phyloP scores from a whole-genome alignment of 2,888 invertebrate genomes.

The Nemapogon koenigi region DNA sequence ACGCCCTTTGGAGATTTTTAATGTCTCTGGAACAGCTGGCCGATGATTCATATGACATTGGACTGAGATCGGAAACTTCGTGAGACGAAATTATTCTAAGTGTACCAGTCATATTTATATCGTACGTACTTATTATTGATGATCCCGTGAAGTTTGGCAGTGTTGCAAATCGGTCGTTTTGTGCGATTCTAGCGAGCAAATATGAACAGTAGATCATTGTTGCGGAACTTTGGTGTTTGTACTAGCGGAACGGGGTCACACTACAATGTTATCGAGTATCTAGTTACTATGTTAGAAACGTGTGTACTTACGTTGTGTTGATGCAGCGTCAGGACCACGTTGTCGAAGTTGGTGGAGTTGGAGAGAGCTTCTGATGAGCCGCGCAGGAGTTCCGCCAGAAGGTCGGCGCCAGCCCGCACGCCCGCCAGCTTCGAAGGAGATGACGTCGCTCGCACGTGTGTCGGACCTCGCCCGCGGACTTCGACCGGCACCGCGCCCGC shows the following conservation, averaged over 20 bases:
- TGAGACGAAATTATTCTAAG: too few species aligned
- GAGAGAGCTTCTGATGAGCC: conserved; percentile 82
- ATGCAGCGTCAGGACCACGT: conserved; percentile 55
- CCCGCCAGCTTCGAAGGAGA: conserved; percentile 81
- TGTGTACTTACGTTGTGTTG: conserved; percentile 57
- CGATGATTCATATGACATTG: conserved; percentile 54
- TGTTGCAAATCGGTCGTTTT: conserved; percentile 27
- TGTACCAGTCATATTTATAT: too few species aligned
- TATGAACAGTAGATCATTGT: conserved; percentile 40
- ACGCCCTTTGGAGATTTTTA: conserved; percentile 52
- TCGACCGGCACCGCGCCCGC: conserved; percentile 55
- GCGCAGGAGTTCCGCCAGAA: conserved; percentile 77
- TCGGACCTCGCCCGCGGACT: conserved; percentile 51
- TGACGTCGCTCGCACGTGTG: conserved; percentile 79
- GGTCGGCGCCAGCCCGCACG: conserved; percentile 59
- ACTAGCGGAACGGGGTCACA: conserved; percentile 1
- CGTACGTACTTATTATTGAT: too few species aligned
- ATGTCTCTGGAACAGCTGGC: conserved; percentile 48
- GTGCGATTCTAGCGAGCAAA: conserved; percentile 36
- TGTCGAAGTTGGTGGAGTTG: conserved; percentile 60
- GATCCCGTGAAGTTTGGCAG: too few species aligned
- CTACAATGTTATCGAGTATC: conserved; percentile 6
- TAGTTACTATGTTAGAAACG: background rate
- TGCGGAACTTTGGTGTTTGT: conserved; percentile 33
- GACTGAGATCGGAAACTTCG: too few species aligned